Base-by-base conservation (phyloP, 2,797 vertebrate genomes). In the Spatula clypeata region DNA sequence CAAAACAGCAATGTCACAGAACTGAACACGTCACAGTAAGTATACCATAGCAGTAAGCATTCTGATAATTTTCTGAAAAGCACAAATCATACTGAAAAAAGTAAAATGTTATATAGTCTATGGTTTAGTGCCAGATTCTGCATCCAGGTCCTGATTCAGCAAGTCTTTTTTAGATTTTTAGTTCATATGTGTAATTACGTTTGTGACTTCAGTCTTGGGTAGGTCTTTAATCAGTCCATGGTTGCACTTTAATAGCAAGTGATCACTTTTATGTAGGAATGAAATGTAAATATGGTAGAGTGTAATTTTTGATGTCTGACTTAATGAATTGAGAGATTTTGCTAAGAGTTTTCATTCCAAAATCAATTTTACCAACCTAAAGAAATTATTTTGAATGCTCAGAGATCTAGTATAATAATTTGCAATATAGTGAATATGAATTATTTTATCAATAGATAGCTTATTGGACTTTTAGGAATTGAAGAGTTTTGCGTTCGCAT, bases 21-120 rank as follows among this genome's bases (percentile, higher is more conserved):
- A 96, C 96, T 99, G 98, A 99, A 95, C 91, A 80, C 89, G 97
- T 97, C 81, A 94, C 98, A 98, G 98, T 99, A 98, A 99, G 98
- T 98, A 64, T 88, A 91, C 95, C 66, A 73, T 75, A 88, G 67
- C 94, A 90, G 45, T 91, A 87, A 88, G 79, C 54, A 20, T 93
- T 94, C 75, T 81, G 70, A n/a, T 40, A 14, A 72, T 69, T 57
- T 91, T 76, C 40, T 51, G 58, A 77, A 54, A 85, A 70, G 10
- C 34, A 4, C 32, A 34, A 71, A 26, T 85, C 20, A 1, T 40
- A 15, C 1, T 60, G 21, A 66, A 53, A 54, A 71, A 53, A 61
- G 27, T 58, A 60, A 51, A 64, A 47, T 19, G 20, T 8, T 85
- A 1, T 6, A 9, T 72, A 13, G 38, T 55, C 7, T 40, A 7